A percentile compares a stretch with the other conserved stretches of the same genome.
phyloP scores from a whole-genome alignment of 2,888 invertebrate genomes.

The Lepidochitona cinerea region DNA sequence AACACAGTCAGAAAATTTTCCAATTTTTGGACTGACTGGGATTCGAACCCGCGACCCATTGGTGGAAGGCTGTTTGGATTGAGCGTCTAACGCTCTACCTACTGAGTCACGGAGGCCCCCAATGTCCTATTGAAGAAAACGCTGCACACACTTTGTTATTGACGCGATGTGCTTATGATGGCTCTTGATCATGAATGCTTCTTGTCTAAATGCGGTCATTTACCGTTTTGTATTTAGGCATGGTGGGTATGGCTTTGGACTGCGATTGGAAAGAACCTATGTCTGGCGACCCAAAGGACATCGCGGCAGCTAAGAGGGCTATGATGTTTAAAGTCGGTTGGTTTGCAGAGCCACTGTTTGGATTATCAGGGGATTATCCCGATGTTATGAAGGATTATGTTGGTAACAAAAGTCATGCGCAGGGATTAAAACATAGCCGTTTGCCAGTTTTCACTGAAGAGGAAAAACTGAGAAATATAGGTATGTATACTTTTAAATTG shows the following conservation, averaged over 20 bases:
- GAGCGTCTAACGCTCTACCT: too few species aligned
- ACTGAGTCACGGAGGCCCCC: too few species aligned
- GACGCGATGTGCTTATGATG: too few species aligned
- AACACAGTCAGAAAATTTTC: too few species aligned
- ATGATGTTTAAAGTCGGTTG: conserved; percentile 56
- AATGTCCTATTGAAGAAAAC: too few species aligned
- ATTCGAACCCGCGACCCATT: too few species aligned
- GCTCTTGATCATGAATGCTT: not conserved
- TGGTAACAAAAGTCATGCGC: conserved; percentile 15
- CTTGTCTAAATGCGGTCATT: conserved; percentile 31
- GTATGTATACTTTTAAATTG: conserved; percentile 19
- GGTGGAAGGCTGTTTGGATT: too few species aligned
- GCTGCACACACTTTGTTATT: too few species aligned
- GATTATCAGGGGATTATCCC: conserved; percentile 71
- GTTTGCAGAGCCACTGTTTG: conserved; percentile 62
- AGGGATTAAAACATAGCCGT: conserved; percentile 24
- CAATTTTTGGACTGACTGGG: too few species aligned
- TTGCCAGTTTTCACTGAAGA: conserved; percentile 42
- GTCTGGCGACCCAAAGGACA: conserved; percentile 44
- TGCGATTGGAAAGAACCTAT: conserved; percentile 52
- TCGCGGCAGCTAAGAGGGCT: conserved; percentile 50
- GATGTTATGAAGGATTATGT: conserved; percentile 17
- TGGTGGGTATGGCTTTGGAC: conserved; percentile 51
- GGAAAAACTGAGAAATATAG: conserved; percentile 33
- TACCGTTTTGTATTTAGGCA: conserved; percentile 34